Conservation (phyloP, 2,797 vertebrate genomes). For the Tenualosa thibaudeaui region DNA sequence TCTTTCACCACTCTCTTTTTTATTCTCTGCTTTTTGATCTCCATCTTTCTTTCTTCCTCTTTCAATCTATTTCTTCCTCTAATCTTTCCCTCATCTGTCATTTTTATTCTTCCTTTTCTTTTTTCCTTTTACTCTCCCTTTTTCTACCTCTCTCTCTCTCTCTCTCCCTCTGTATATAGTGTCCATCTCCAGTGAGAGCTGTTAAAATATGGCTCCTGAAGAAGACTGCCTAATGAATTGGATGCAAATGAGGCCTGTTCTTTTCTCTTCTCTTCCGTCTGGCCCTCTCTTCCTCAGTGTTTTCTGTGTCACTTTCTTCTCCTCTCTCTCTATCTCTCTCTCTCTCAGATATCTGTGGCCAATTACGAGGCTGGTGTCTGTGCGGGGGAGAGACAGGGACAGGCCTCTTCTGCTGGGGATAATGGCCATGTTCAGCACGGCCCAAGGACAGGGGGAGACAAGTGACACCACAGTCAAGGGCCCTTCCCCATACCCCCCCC, state of each 20-base stretch:
- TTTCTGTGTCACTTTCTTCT: slow-evolving; percentile 49
- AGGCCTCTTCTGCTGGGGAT: not conserved
- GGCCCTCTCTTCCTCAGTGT: slow-evolving; percentile 26
- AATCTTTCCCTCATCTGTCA: not conserved
- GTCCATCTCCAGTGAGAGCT: slow-evolving; percentile 23
- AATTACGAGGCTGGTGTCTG: slow-evolving; percentile 53
- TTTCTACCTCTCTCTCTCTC: not conserved
- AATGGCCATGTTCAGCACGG: not conserved
- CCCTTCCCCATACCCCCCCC: not conserved
- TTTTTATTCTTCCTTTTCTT: not conserved
- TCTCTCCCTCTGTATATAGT: not conserved
- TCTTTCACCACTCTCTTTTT: not conserved
- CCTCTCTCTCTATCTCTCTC: slow-evolving; percentile 42
- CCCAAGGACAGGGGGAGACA: not conserved
- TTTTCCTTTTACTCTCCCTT: not conserved
- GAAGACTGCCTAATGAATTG: slow-evolving; percentile 80
- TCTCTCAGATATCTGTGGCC: slow-evolving; percentile 52
- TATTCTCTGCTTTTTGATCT: not conserved
- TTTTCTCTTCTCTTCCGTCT: slow-evolving; percentile 21
- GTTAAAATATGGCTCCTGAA: slow-evolving; percentile 77
- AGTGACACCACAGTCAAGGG: not conserved
- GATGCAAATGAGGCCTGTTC: slow-evolving; percentile 80
- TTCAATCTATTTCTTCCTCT: not conserved
- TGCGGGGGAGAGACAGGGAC: slow-evolving; percentile 8
- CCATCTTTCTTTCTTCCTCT: not conserved